Conservation (phyloP, 2,113 vertebrate genomes). For the human region GRCh38 chr4:107147001-107147500, state of each 20-base stretch:
- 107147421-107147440: background rate
- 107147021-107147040: conserved; percentile 14
- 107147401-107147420: background rate
- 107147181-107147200: background rate
- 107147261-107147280: conserved; percentile 32
- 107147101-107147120: conserved; percentile 45
- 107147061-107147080: background rate
- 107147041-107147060: conserved; percentile 37
- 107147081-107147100: conserved; percentile 40
- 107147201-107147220: background rate
- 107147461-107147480: background rate
- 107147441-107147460: background rate
- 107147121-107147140: conserved; percentile 44
- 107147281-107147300: conserved; percentile 18
- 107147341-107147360: conserved; percentile 29
- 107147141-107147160: background rate
- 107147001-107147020: conserved; percentile 41
- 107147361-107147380: background rate
- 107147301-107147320: conserved; percentile 19
- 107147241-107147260: conserved; percentile 40
- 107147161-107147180: background rate
- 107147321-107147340: conserved; percentile 27
- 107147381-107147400: background rate
- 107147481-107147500: conserved; percentile 22
- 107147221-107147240: conserved; percentile 7